Percentiles rank a stretch among this genome's conserved stretches.
Evolutionary conservation across 2,888 invertebrate species (phyloP).

Genomic region (Drosophila peninsularis): DNA sequence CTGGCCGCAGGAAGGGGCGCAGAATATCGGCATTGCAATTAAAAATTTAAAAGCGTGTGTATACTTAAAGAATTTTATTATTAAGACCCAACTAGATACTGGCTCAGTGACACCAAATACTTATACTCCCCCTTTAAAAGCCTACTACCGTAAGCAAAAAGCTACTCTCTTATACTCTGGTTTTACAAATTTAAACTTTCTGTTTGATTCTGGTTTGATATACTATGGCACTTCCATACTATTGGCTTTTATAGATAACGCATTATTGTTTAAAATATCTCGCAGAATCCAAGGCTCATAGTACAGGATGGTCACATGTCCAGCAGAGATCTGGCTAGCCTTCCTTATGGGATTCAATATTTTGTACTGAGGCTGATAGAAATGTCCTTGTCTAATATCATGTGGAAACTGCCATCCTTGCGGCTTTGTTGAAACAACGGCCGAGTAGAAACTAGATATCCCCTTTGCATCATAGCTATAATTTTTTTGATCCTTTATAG

Average conservation of each 20-base stretch:
- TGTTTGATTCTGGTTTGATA: too few relatives aligned
- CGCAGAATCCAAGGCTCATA: too few relatives aligned
- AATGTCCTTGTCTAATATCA: too few relatives aligned
- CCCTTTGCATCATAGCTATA: too few relatives aligned
- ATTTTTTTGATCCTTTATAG: fast-evolving
- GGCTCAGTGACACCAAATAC: background rate
- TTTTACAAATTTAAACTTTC: too few relatives aligned
- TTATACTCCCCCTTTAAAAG: background rate
- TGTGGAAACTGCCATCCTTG: background rate
- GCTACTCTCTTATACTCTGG: background rate
- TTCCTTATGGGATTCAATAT: too few relatives aligned
- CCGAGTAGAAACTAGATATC: conserved; percentile 19
- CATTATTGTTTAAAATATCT: too few relatives aligned
- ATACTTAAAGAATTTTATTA: conserved; percentile 21
- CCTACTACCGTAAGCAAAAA: conserved; percentile 4
- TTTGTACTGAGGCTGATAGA: too few relatives aligned
- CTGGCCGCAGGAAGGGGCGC: conserved; percentile 28
- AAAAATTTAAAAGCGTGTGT: conserved; percentile 9
- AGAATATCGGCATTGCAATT: conserved; percentile 22
- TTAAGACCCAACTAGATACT: conserved; percentile 7
- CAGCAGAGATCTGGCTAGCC: too few relatives aligned
- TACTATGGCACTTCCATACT: too few relatives aligned
- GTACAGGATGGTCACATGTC: too few relatives aligned
- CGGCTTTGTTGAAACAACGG: background rate
- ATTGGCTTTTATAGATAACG: too few relatives aligned